phyloP scores from a whole-genome alignment of 1,140 invertebrate species.

The Notospermus geniculatus region DNA sequence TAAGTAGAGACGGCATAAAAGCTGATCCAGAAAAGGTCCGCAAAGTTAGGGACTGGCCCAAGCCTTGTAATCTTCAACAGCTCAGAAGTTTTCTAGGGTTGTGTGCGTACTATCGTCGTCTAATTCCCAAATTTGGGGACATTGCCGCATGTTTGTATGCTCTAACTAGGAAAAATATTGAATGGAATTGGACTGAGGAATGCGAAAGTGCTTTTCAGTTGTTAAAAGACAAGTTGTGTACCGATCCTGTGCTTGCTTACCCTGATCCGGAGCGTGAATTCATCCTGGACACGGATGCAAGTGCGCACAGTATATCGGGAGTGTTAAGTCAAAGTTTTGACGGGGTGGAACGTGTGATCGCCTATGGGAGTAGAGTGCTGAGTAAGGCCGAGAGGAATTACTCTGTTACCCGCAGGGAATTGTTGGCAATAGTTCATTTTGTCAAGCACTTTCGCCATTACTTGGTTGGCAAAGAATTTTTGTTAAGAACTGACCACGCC shows the following conservation, averaged over 20 bases:
- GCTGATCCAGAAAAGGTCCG: slow-evolving; percentile 44
- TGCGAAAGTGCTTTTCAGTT: slow-evolving; percentile 10
- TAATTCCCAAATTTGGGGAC: slow-evolving; percentile 29
- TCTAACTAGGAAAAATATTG: slow-evolving; percentile 9
- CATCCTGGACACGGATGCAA: no score
- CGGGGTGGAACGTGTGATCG: slow-evolving; percentile 24
- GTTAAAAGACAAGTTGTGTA: slow-evolving; percentile 5
- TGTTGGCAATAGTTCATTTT: slow-evolving; percentile 21
- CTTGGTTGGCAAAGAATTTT: slow-evolving; percentile 22
- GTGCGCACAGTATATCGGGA: no score
- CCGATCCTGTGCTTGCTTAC: slow-evolving; percentile 21
- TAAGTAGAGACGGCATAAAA: slow-evolving; percentile 14
- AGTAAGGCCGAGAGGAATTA: slow-evolving; percentile 22
- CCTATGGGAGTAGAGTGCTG: slow-evolving; percentile 19
- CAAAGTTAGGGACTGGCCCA: slow-evolving; percentile 45
- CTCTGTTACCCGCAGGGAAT: slow-evolving; percentile 22
- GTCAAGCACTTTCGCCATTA: slow-evolving; percentile 23
- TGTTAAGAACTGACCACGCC: slow-evolving; percentile 25
- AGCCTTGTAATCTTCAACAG: slow-evolving; percentile 46
- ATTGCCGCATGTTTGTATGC: slow-evolving; percentile 19
- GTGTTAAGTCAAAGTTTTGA: slow-evolving; percentile 48
- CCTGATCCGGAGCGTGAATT: slow-evolving; percentile 53
- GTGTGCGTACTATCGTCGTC: slow-evolving; percentile 53
- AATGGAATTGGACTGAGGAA: slow-evolving; percentile 11
- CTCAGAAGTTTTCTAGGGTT: slow-evolving; percentile 54